Evolutionary conservation across 2,888 invertebrate species (phyloP).

Genomic region (Platycnemis pennipes): DNA sequence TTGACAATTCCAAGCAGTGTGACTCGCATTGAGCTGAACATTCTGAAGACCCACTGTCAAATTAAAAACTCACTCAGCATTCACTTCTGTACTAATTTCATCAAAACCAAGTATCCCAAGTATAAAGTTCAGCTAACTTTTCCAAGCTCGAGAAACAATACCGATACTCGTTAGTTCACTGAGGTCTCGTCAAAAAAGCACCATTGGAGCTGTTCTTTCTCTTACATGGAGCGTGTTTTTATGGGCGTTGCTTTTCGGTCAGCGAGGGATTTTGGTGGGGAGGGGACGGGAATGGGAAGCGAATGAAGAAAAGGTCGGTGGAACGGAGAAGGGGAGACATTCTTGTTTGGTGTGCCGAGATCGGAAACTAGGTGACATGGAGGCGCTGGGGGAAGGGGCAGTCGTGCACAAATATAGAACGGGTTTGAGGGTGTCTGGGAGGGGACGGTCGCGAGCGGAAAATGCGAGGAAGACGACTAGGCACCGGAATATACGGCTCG

Average conservation of each 20-base stretch:
- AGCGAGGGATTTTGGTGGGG: neutral
- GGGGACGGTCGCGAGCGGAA: neutral
- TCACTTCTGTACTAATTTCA: too few species aligned
- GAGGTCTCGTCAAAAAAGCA: neutral
- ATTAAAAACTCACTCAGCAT: too few species aligned
- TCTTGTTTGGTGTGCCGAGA: conserved; percentile 25
- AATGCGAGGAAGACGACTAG: neutral
- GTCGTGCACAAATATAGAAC: conserved; percentile 55
- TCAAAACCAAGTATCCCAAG: too few species aligned
- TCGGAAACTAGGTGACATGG: conserved; percentile 49
- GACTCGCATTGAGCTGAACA: too few species aligned
- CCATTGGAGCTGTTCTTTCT: neutral
- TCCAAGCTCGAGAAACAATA: neutral
- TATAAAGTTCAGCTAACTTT: neutral
- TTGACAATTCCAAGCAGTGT: too few species aligned
- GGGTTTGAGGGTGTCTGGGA: neutral
- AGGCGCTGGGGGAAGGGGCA: neutral
- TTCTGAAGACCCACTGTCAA: too few species aligned
- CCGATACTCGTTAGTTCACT: neutral
- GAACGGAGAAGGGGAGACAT: neutral
- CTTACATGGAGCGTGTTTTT: neutral
- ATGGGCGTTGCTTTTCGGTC: neutral
- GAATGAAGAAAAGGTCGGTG: neutral
- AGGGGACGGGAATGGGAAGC: neutral
- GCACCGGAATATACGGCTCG: neutral